Evolutionary conservation across 2,888 invertebrate genomes (phyloP), one percentile per base, ranked within the genome.

Genomic region (Tineola bisselliella): DNA sequence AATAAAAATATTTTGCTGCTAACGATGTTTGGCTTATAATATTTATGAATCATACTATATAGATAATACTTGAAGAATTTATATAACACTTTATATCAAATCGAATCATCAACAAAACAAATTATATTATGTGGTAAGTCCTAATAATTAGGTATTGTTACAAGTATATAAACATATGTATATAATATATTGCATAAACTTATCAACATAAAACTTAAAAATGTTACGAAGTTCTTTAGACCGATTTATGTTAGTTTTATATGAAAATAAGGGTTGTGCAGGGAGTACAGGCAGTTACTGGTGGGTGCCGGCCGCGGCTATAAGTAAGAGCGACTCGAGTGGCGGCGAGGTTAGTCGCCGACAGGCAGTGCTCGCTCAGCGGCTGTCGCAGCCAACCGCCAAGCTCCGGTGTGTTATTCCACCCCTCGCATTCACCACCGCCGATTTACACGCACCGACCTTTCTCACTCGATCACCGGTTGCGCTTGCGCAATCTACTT

Each of bases 331-430:
- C 78, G 75, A 77, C 79, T 66, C 73, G 63, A 76, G 80, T 81
- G 70, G 79, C 78, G 81, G 76, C 86, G 84, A 84, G 77, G 84
- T 84, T 86, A 87, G 86, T 87, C 82, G 84, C 84, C 82, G 74
- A 72, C 76, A 80, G 84, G 81, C 82, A 80, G 76, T 78, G 81
- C 77, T 81, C 80, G 79, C 81, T 75, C 73, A 77, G 74, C 75
- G 77, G 79, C 79, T 43, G 59, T 59, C 59, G 72, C 76, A 65
- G 72, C 71, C 70, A 74, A 69, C 70, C 44, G 31, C 66, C 65
- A 69, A 69, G 18, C 70, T 69, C 73, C 77, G 78, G 81, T 80
- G 79, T 78, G 82, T 80, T 38, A 30, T 30, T 65, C 68, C 68
- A 71, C 69, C 71, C 74, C 74, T 71, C 65, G 66, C 64, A 65